Evolutionary conservation across 1,140 invertebrate species (phyloP), one percentile per base, ranked within the genome.

Genomic region (Cepaea nemoralis): DNA sequence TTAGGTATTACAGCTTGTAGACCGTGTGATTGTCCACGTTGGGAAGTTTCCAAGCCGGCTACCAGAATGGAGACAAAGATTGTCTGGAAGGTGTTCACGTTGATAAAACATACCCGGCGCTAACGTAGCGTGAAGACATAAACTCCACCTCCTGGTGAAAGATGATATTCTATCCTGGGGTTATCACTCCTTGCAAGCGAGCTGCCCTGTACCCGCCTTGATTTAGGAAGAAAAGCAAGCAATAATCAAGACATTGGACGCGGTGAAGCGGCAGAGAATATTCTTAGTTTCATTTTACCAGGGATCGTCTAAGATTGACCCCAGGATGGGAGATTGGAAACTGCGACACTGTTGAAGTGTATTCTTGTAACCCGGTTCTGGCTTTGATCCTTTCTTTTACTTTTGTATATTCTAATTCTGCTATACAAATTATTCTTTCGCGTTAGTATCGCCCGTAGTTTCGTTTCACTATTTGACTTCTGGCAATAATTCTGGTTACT

Each of bases 161-260:
- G 59, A 63, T 31, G 59, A 63, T 63, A 63, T 63, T 63, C 59
- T 31, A 31, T 6, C 59, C 27, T 6, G 8, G 33, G 10, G 59
- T 63, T 63, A 31, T 63, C 59, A 6, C 59, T 16, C 59, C 2
- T 31, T 2, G 59, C 59, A 63, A 63, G 33, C 59, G 33, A 31
- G 27, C 6, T 10, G 6, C 59, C 27, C 1, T 31, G 59, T 31
- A 1, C n/a, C 1, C 27, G 27, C 59, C 59, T 63, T 19, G 1
- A 63, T 27, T 63, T 63, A 31, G 16, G 59, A 31, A 63, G 59
- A 27, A 63, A 31, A 27, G 33, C n/a, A 63, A 63, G 19, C 59
- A 63, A 63, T 63, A 63, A 63, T 31, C 59, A 31, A 22, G 59
- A 63, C 59, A 63, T 63, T 63, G 59, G 59, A 63, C 59, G n/a